phyloP scores from a whole-genome alignment of 53 echinoderm and acorn worm species.

The Holothuria leucospilota region DNA sequence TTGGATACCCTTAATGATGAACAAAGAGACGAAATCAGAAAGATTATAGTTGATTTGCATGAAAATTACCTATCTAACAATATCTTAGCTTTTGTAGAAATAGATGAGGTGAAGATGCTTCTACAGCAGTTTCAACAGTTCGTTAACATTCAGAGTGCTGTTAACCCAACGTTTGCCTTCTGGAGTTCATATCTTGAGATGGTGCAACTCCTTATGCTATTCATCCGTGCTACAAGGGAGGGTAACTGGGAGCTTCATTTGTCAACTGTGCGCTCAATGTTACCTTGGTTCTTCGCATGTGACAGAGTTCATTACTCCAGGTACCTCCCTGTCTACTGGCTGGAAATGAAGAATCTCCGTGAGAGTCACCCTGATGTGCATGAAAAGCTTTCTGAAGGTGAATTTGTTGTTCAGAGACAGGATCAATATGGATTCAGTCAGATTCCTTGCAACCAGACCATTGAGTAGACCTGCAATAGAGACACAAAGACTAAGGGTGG shows the following conservation, averaged over 20 bases:
- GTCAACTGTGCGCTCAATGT: constrained; percentile 49
- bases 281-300: constrained; percentile 74
- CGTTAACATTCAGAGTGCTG: neutral
- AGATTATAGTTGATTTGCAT: neutral
- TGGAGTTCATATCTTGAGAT: constrained; percentile 54
- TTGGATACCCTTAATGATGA: neutral
- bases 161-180: constrained; percentile 35
- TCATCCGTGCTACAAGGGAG: constrained; percentile 49
- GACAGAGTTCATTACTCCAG: constrained; percentile 72
- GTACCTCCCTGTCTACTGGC: constrained; percentile 73
- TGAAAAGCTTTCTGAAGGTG: constrained; percentile 46
- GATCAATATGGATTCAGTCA: constrained; percentile 64
- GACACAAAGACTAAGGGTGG: constrained; percentile 78
- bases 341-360: constrained; percentile 63
- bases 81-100: neutral
- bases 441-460: constrained; percentile 66
- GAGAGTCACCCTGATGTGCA: constrained; percentile 55
- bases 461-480: constrained; percentile 73
- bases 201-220: constrained; percentile 33
- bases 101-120: neutral
- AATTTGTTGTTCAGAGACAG: constrained; percentile 79
- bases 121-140: constrained; percentile 8
- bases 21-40: constrained; percentile 8
- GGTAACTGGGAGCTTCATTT: constrained; percentile 73
- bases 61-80: neutral